phyloP scores from a whole-genome alignment of 2,113 vertebrate species.

The Perccottus glenii region DNA sequence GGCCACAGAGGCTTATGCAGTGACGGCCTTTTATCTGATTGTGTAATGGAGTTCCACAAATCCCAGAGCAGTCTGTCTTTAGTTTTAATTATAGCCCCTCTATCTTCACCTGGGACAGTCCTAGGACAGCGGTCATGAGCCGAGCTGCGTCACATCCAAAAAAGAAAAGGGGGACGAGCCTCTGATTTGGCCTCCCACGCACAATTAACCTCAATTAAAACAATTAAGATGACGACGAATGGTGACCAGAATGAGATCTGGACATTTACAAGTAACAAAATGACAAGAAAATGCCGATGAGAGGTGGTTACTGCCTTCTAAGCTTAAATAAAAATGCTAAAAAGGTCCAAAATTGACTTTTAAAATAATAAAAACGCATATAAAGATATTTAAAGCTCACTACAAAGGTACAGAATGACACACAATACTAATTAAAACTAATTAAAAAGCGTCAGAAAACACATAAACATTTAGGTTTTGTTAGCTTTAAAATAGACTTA shows the following conservation, averaged over 20 bases:
- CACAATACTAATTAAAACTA: too few species aligned
- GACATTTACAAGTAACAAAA: too few species aligned
- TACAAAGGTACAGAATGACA: not conserved
- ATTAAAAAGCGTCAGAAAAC: not conserved
- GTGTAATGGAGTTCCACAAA: conserved; percentile 65
- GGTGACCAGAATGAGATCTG: too few species aligned
- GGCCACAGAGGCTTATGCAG: conserved; percentile 32
- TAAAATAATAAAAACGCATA: not conserved
- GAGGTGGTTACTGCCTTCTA: too few species aligned
- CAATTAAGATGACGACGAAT: not conserved
- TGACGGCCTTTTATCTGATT: conserved; percentile 59
- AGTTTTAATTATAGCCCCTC: conserved; percentile 66
- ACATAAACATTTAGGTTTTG: too few species aligned
- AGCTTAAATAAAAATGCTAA: too few species aligned
- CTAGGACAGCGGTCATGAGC: conserved; percentile 34
- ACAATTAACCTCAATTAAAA: not conserved
- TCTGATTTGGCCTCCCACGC: not conserved
- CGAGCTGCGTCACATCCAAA: conserved; percentile 25
- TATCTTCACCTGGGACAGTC: conserved; percentile 65
- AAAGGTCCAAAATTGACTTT: too few species aligned
- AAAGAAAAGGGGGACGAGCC: not conserved
- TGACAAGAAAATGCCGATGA: too few species aligned
- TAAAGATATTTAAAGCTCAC: too few species aligned
- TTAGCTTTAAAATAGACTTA: too few species aligned
- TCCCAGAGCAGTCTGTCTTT: conserved; percentile 49